Base-by-base conservation (phyloP, 92 coral and sea anemone genomes). In the Phenganax subtilis region DNA sequence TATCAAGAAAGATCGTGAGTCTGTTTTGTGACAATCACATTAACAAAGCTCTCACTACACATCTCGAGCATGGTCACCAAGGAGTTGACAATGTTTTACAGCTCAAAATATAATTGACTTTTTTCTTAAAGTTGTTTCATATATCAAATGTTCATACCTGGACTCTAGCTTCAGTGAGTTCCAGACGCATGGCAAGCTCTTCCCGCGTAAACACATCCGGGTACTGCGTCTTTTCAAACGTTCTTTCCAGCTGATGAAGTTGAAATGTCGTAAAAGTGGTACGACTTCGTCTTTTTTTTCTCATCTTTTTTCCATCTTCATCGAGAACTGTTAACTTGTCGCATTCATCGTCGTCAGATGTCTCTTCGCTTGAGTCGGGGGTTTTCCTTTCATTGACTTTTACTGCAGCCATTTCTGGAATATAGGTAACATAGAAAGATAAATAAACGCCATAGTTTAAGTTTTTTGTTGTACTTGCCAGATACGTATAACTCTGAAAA, bases 171-270 rank as follows among this genome's bases (percentile, higher is more conserved):
- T 94, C 98, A 81, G 97, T 94, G 72, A 94, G 81, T 75, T 94
- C 98, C 61, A 94, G 88, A 52, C 97, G 58, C 51, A 94, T 61
- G 0, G 98, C 98, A 2, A 94, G 81, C 68, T 94, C 98, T 81
- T 94, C 98, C 28, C 98, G 86, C 7, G 98, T 92, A 70, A 94
- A 94, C 0, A 94, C 98, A 71, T 94, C 98, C 0, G 98, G 98
- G 80, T 94, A 94, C 66, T 94, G 98, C 0, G 98, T 94, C 77
- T 94, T 92, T 70, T 94, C 98, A 61, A 94, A 94, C 25, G 98
- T 92, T 51, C 97, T 90, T 77, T 94, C 98, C 30, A 94, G 87
- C 66, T 94, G 98, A 70, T 94, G 98, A 10, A 94, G 89, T 63
- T 94, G 98, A 68, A 92, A 94, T 0, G 98, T 94, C 14, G 98